A percentile compares a stretch with the other conserved stretches of the same genome.
These are phyloP conservation scores for Scomber colias DNA, from an alignment of 2,113 vertebrate species.

Conservation along the genomic window DNA sequence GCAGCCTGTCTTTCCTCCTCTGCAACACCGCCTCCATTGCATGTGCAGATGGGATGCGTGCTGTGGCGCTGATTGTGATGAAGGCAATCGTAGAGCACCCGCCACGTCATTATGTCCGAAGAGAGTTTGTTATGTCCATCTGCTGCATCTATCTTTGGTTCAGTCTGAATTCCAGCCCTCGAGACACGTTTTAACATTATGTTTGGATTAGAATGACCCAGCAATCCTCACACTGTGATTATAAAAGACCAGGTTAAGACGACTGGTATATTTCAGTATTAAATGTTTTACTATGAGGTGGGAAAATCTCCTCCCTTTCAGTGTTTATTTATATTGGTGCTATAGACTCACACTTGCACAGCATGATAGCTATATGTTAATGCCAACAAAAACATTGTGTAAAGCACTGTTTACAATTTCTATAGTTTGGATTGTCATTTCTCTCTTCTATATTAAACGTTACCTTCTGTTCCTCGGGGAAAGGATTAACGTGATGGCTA, in stretches of 20 bases:
- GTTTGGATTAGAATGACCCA: neutral
- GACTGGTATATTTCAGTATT: constrained; percentile 1
- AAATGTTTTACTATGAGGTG: neutral
- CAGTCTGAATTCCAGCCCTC: neutral
- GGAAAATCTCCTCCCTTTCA: neutral
- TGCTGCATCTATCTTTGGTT: constrained; percentile 25
- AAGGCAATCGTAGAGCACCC: constrained; percentile 37
- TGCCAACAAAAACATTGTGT: constrained; percentile 45
- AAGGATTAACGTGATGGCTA: constrained; percentile 20
- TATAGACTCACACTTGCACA: constrained; percentile 2
- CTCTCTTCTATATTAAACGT: constrained; percentile 15
- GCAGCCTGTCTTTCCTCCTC: constrained; percentile 23
- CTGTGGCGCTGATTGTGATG: constrained; percentile 38
- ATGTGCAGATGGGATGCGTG: constrained; percentile 37
- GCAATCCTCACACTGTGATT: neutral
- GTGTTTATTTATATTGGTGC: constrained; percentile 23
- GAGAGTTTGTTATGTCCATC: constrained; percentile 31
- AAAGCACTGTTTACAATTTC: constrained; percentile 31
- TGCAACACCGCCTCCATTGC: constrained; percentile 22
- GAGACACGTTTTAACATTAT: neutral
- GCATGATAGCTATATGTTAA: constrained; percentile 12
- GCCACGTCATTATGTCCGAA: constrained; percentile 39
- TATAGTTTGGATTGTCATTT: constrained; percentile 33
- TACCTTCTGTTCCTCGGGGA: constrained; percentile 26
- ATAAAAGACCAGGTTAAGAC: constrained; percentile 1